Conservation (phyloP, 1,140 invertebrate genomes). For the Nephotettix cincticeps region DNA sequence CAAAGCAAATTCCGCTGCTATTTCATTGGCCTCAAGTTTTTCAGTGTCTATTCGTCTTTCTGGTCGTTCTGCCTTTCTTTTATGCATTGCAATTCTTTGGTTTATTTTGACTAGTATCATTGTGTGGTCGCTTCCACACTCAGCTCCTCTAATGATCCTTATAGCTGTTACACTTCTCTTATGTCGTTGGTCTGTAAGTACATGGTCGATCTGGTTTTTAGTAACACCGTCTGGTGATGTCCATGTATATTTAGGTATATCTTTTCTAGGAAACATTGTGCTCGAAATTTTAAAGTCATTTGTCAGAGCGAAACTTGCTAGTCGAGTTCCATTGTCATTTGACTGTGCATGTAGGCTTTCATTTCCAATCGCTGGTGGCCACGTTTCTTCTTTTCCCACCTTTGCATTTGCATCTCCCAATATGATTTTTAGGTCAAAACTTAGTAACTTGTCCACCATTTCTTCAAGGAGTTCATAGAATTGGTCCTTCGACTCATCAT, state of each 20-base stretch:
- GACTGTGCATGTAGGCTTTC: conserved; percentile 40
- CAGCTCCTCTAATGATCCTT: conserved; percentile 30
- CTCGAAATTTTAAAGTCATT: conserved; percentile 36
- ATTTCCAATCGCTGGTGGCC: conserved; percentile 39
- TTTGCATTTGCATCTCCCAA: too few relatives aligned
- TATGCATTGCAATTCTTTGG: conserved; percentile 11
- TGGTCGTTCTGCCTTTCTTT: neutral
- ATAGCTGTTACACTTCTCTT: conserved; percentile 23
- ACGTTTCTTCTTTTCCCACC: too few relatives aligned
- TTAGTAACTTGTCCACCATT: conserved; percentile 20
- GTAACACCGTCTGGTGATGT: conserved; percentile 32
- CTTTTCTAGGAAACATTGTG: conserved; percentile 32
- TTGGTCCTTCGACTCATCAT: conserved; percentile 29
- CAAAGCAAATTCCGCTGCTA: neutral
- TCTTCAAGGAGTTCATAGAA: conserved; percentile 34
- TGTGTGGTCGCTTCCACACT: conserved; percentile 30
- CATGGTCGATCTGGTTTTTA: conserved; percentile 38
- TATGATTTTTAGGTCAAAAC: conserved; percentile 31
- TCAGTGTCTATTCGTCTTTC: neutral
- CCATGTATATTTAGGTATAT: conserved; percentile 37
- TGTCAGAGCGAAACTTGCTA: conserved; percentile 32
- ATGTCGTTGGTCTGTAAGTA: conserved; percentile 29
- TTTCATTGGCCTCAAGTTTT: neutral
- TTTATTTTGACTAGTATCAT: conserved; percentile 29
- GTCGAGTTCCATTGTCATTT: conserved; percentile 35